Evolutionary conservation across 2,113 vertebrate species (phyloP).

Genomic region (Heterotis niloticus): DNA sequence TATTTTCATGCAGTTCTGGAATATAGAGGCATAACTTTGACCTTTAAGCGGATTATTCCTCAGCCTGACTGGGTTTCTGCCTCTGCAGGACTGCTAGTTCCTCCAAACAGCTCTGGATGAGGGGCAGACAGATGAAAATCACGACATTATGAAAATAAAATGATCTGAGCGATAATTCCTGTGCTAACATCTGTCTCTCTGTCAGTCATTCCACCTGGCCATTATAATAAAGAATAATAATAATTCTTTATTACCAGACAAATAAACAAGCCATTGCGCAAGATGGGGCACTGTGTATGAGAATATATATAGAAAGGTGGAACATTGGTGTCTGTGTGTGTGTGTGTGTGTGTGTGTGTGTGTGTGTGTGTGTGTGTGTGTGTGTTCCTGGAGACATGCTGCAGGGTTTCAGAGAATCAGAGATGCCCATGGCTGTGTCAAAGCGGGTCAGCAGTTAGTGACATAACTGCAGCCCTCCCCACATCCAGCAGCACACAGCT

Average conservation of each 20-base stretch:
- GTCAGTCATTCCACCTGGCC: neutral
- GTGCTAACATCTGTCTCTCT: neutral
- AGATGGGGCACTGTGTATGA: too few species aligned
- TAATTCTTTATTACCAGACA: neutral
- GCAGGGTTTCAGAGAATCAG: neutral
- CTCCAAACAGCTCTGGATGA: neutral
- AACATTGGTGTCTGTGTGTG: too few species aligned
- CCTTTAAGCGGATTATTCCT: neutral
- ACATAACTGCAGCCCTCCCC: neutral
- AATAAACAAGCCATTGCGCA: neutral
- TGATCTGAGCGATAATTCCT: neutral
- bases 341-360: too few species aligned
- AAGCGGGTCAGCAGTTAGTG: neutral
- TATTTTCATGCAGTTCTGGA: too few species aligned
- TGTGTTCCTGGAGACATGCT: neutral
- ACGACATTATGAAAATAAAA: neutral
- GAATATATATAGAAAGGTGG: too few species aligned
- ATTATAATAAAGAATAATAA: neutral
- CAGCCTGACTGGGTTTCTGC: neutral
- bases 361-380: too few species aligned
- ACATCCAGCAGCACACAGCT: neutral
- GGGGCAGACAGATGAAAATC: neutral
- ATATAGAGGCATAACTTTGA: too few species aligned
- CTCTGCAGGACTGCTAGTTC: neutral
- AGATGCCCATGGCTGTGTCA: neutral